phyloP scores from a whole-genome alignment of 2,113 vertebrate species.

The Trinectes maculatus region DNA sequence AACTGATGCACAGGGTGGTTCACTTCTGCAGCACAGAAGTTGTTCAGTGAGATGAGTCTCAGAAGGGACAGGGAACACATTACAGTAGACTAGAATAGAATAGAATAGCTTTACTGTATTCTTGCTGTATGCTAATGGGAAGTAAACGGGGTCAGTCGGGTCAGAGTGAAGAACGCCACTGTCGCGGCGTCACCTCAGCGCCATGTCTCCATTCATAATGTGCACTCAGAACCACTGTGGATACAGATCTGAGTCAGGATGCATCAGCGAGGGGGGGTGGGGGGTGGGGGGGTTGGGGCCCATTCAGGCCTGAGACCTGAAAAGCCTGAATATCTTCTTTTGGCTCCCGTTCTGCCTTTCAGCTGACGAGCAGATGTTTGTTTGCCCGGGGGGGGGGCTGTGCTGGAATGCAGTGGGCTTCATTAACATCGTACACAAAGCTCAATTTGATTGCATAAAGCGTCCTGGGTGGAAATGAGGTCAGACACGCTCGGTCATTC shows the following conservation, averaged over 20 bases:
- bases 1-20: not conserved
- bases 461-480: slow-evolving; percentile 51
- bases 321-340: slow-evolving; percentile 34
- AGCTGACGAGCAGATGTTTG: slow-evolving; percentile 66
- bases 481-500: slow-evolving; percentile 35
- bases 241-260: slow-evolving; percentile 41
- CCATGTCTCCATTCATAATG: slow-evolving; percentile 55
- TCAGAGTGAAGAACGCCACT: slow-evolving; percentile 29
- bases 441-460: slow-evolving; percentile 60
- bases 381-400: slow-evolving; percentile 46
- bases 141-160: slow-evolving; percentile 51
- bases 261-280: slow-evolving; percentile 26
- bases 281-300: no score
- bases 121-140: slow-evolving; percentile 25
- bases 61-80: no score
- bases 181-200: slow-evolving; percentile 24
- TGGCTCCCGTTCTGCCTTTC: slow-evolving; percentile 27
- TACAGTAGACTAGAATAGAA: no score
- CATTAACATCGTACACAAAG: slow-evolving; percentile 61
- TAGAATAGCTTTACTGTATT: no score
- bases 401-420: slow-evolving; percentile 43
- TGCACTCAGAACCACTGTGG: slow-evolving; percentile 41
- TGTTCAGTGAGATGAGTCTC: no score
- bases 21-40: no score
- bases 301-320: slow-evolving; percentile 30